phyloP scores from a whole-genome alignment of 1,140 invertebrate species.

The Bombus soroeensis region DNA sequence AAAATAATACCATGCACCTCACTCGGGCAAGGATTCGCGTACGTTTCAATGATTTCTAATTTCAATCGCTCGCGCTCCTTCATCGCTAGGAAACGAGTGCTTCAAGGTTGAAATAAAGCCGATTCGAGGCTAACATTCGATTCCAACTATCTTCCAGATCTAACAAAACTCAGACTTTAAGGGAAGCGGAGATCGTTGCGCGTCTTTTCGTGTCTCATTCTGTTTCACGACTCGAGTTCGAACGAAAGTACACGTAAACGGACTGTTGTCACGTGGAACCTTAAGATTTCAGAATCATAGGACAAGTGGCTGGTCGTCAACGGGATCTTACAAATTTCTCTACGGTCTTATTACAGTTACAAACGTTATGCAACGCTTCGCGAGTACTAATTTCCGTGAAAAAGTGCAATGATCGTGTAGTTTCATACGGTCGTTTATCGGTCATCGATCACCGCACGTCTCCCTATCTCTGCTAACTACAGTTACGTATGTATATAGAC shows the following conservation, averaged over 20 bases:
- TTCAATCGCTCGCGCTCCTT: not conserved
- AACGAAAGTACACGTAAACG: not conserved
- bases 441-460: not conserved
- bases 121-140: not conserved
- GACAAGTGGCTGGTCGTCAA: conserved; percentile 26
- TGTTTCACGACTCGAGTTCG: not conserved
- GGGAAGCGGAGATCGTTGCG: conserved; percentile 1
- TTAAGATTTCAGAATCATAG: not conserved
- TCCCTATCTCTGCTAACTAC: conserved; percentile 5
- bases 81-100: not conserved
- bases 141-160: not conserved
- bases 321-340: not conserved
- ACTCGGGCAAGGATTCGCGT: not conserved
- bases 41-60: not conserved
- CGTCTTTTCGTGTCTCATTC: too few relatives aligned
- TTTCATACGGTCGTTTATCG: conserved; percentile 28
- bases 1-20: not conserved
- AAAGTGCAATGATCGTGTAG: conserved; percentile 5
- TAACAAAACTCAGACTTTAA: not conserved
- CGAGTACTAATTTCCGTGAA: conserved; percentile 21
- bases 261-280: not conserved
- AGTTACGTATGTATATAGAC: not conserved
- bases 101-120: not conserved
- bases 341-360: conserved; percentile 3
- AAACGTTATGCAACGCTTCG: conserved; percentile 23